Percentiles rank a stretch among this genome's conserved stretches.
phyloP scores from a whole-genome alignment of 2,888 invertebrate genomes.

The Scotopteryx bipunctaria region DNA sequence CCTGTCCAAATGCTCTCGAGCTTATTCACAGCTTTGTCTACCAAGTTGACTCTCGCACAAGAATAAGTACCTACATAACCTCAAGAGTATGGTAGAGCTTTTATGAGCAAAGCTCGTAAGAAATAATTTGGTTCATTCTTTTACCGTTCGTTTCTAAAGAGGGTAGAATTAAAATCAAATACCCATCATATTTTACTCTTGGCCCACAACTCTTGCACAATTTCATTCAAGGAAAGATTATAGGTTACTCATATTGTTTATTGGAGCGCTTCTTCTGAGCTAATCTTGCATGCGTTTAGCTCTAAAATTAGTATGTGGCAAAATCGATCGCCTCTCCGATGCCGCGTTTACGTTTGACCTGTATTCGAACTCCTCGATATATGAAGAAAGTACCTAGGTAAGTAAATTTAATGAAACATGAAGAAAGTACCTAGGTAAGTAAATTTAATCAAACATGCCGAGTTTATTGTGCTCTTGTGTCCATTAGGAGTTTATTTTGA shows the following conservation, averaged over 20 bases:
- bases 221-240: constrained; percentile 1
- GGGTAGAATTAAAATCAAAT: not conserved
- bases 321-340: constrained; percentile 19
- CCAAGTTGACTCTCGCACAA: constrained; percentile 9
- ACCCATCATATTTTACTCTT: not conserved
- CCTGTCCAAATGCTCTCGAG: constrained; percentile 20
- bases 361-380: constrained; percentile 7
- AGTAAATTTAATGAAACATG: not conserved
- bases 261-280: constrained; percentile 10
- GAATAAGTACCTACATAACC: constrained; percentile 9
- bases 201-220: not conserved
- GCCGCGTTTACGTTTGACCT: constrained; percentile 30
- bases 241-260: constrained; percentile 10
- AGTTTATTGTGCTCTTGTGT: constrained; percentile 12
- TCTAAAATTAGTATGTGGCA: constrained; percentile 31
- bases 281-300: constrained; percentile 15
- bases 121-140: constrained; percentile 6
- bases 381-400: not conserved
- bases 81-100: constrained; percentile 3
- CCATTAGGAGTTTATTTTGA: constrained; percentile 14
- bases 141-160: not conserved
- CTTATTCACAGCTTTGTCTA: constrained; percentile 19
- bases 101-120: constrained; percentile 5
- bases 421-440: not conserved
- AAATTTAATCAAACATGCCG: constrained; percentile 12